Conservation (phyloP, 2,797 vertebrate species). For the Hirundo rustica region DNA sequence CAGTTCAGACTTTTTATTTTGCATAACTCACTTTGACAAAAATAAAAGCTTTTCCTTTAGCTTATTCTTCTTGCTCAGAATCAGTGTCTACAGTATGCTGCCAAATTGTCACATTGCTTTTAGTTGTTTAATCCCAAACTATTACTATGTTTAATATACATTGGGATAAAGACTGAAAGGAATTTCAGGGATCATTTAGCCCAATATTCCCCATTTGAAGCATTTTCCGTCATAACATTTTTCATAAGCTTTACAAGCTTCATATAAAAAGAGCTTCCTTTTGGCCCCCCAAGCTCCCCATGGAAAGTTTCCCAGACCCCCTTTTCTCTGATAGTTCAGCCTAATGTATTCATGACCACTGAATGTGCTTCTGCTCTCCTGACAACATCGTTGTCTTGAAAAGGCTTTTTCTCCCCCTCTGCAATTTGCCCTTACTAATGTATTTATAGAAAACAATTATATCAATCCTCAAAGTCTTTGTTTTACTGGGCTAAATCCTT, state of each 20-base stretch:
- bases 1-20: background rate
- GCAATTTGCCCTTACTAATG: background rate
- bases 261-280: background rate
- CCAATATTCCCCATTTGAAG: background rate
- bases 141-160: background rate
- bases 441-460: constrained; percentile 33
- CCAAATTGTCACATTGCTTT: background rate
- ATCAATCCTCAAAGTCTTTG: background rate
- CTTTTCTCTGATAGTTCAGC: background rate
- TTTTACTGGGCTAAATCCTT: background rate
- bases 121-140: background rate
- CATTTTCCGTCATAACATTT: background rate
- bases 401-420: background rate
- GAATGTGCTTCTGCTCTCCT: background rate
- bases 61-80: background rate
- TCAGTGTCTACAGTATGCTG: background rate
- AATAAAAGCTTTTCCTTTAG: background rate
- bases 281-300: background rate
- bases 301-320: background rate
- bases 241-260: background rate
- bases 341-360: background rate
- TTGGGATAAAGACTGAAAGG: background rate
- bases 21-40: background rate
- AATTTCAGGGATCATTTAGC: background rate
- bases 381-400: background rate